Percentiles rank a stretch among this genome's conserved stretches.
Evolutionary conservation across 2,888 invertebrate species (phyloP).

Genomic region (Candidula unifasciata): DNA sequence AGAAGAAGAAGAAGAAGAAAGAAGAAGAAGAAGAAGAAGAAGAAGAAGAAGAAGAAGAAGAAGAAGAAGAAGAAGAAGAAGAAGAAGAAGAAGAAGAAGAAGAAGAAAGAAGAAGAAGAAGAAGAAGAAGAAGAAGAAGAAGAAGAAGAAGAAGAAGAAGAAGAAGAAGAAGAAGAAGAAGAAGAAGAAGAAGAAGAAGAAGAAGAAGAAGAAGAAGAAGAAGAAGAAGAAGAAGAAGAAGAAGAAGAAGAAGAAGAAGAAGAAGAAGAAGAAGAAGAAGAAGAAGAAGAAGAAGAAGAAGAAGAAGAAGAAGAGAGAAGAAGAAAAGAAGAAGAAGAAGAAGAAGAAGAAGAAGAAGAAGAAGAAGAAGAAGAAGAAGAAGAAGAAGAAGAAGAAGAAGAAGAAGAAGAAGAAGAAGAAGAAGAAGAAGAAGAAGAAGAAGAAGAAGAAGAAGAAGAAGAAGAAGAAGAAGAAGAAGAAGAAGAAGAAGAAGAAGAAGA

Average conservation of each 20-base stretch:
- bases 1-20: not conserved
- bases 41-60: not conserved
- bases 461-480: too few relatives aligned
- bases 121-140: not conserved
- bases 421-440: too few relatives aligned
- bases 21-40: not conserved
- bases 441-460: too few relatives aligned
- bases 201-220: not conserved
- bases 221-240: not conserved
- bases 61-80: not conserved
- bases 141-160: not conserved
- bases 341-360: too few relatives aligned
- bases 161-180: not conserved
- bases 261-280: not conserved
- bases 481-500: too few relatives aligned
- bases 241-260: not conserved
- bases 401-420: too few relatives aligned
- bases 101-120: not conserved
- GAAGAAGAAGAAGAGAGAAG: too few relatives aligned
- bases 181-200: not conserved
- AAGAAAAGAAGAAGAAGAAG: too few relatives aligned
- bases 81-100: not conserved
- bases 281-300: too few relatives aligned
- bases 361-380: too few relatives aligned
- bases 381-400: too few relatives aligned